phyloP scores from a whole-genome alignment of 2,113 vertebrate species.

The Seriola dumerili region DNA sequence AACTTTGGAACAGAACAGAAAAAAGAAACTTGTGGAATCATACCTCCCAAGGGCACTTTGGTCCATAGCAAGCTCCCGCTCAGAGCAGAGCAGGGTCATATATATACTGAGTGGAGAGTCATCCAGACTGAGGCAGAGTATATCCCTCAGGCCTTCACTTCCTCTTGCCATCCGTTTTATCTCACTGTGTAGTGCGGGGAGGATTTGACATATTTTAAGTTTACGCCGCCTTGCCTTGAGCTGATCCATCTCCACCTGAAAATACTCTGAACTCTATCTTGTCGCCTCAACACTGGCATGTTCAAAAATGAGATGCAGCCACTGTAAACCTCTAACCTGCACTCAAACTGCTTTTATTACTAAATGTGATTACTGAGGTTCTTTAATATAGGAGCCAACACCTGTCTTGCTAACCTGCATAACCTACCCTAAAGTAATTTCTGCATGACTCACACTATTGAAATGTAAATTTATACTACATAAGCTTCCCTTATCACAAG shows the following conservation, averaged over 20 bases:
- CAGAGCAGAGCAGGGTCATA: slow-evolving; percentile 36
- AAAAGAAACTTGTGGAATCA: slow-evolving; percentile 29
- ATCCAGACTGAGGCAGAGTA: slow-evolving; percentile 30
- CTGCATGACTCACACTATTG: slow-evolving; percentile 40
- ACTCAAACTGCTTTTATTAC: slow-evolving; percentile 12
- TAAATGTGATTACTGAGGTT: slow-evolving; percentile 52
- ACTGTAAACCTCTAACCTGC: slow-evolving; percentile 36
- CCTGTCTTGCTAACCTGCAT: slow-evolving; percentile 36
- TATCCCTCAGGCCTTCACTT: slow-evolving; percentile 9
- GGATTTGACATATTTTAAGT: slow-evolving; percentile 32
- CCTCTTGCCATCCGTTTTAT: slow-evolving; percentile 30
- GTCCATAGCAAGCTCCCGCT: slow-evolving; percentile 55
- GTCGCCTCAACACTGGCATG: slow-evolving; percentile 24
- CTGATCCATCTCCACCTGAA: slow-evolving; percentile 19
- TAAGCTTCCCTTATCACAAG: slow-evolving; percentile 58
- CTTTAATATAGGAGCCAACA: slow-evolving; percentile 43
- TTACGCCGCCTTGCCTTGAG: slow-evolving; percentile 23
- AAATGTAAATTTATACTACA: slow-evolving; percentile 65
- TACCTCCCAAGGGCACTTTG: slow-evolving; percentile 69
- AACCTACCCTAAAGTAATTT: slow-evolving; percentile 50
- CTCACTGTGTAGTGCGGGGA: slow-evolving; percentile 15
- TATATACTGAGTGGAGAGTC: slow-evolving; percentile 10
- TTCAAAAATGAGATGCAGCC: slow-evolving; percentile 52
- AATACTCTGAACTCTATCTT: slow-evolving; percentile 9
- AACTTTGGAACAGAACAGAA: slow-evolving; percentile 32